Conservation (phyloP, 1,140 invertebrate species). For the Pseudomyrmex cubaensis region DNA sequence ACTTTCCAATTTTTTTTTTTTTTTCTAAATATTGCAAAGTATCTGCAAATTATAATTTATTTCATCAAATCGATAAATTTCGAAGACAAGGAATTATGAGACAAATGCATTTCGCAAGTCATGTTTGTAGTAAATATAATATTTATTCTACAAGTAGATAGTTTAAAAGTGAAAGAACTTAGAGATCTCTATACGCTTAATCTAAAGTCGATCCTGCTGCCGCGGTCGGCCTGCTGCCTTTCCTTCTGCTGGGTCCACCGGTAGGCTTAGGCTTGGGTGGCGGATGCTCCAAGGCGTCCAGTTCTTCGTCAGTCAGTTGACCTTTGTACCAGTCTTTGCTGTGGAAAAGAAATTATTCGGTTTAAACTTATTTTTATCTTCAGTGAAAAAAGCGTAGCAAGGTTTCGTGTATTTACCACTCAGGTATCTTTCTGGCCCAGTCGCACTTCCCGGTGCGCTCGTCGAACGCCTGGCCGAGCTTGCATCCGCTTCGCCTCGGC, state of each 20-base stretch:
- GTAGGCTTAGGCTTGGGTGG: slow-evolving; percentile 87
- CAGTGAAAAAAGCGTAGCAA: neutral
- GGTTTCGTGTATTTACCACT: slow-evolving; percentile 88
- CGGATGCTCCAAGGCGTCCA: slow-evolving; percentile 92
- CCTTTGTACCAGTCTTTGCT: slow-evolving; percentile 95
- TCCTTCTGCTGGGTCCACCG: slow-evolving; percentile 86
- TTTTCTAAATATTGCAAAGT: too few relatives aligned
- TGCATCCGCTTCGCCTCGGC: slow-evolving; percentile 93
- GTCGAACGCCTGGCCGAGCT: slow-evolving; percentile 96
- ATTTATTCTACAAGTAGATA: slow-evolving; percentile 56
- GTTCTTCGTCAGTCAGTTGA: slow-evolving; percentile 91
- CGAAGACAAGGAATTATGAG: slow-evolving; percentile 11
- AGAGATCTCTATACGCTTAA: slow-evolving; percentile 57
- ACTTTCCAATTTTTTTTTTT: too few relatives aligned
- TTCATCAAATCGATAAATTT: slow-evolving; percentile 5
- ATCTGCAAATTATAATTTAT: neutral
- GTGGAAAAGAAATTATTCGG: slow-evolving; percentile 73
- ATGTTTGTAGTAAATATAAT: slow-evolving; percentile 48
- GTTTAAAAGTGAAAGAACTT: slow-evolving; percentile 41
- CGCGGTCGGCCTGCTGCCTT: slow-evolving; percentile 70
- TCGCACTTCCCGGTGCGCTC: slow-evolving; percentile 93
- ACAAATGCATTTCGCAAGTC: neutral
- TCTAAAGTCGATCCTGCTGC: slow-evolving; percentile 46
- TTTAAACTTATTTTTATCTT: slow-evolving; percentile 11
- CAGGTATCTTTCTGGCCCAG: slow-evolving; percentile 95